These are phyloP conservation scores for Episyrphus balteatus DNA, from an alignment of 1,140 invertebrate genomes.

Conservation along the genomic window DNA sequence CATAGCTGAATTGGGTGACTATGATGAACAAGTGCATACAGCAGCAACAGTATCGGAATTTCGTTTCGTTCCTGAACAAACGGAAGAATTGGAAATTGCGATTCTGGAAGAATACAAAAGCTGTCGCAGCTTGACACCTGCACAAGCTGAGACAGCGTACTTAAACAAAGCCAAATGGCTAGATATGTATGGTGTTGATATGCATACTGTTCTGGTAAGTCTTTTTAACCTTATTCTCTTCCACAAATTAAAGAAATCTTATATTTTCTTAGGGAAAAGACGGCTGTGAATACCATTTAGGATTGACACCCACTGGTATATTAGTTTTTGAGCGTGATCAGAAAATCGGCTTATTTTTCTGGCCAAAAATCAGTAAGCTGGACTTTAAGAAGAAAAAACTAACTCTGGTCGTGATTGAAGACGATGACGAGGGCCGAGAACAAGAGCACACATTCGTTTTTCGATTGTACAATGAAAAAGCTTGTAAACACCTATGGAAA, in stretches of 20 bases:
- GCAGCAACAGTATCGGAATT: slow-evolving; percentile 97
- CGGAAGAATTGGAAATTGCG: slow-evolving; percentile 84
- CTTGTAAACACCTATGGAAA: slow-evolving; percentile 99
- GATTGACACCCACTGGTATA: slow-evolving; percentile 92
- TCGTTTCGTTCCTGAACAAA: slow-evolving; percentile 86
- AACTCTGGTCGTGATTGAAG: slow-evolving; percentile 89
- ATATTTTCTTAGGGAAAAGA: slow-evolving; percentile 67
- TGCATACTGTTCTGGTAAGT: slow-evolving; percentile 75
- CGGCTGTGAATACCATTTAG: slow-evolving; percentile 90
- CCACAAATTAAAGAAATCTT: slow-evolving; percentile 4
- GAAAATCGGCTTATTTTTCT: slow-evolving; percentile 98
- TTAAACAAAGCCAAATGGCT: slow-evolving; percentile 91
- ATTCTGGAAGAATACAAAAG: slow-evolving; percentile 85
- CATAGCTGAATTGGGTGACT: slow-evolving; percentile 93
- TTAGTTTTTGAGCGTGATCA: slow-evolving; percentile 89
- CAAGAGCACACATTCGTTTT: slow-evolving; percentile 91
- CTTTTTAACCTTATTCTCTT: not conserved
- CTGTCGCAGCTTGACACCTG: slow-evolving; percentile 70
- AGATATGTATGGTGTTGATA: slow-evolving; percentile 94
- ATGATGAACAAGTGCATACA: slow-evolving; percentile 79
- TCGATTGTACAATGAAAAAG: slow-evolving; percentile 86
- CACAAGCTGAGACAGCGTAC: slow-evolving; percentile 85
- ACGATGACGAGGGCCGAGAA: slow-evolving; percentile 86
- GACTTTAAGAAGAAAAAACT: slow-evolving; percentile 95
- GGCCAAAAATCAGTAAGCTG: slow-evolving; percentile 89